Conservation (phyloP, 2,888 invertebrate genomes). For the Drosophila robusta region DNA sequence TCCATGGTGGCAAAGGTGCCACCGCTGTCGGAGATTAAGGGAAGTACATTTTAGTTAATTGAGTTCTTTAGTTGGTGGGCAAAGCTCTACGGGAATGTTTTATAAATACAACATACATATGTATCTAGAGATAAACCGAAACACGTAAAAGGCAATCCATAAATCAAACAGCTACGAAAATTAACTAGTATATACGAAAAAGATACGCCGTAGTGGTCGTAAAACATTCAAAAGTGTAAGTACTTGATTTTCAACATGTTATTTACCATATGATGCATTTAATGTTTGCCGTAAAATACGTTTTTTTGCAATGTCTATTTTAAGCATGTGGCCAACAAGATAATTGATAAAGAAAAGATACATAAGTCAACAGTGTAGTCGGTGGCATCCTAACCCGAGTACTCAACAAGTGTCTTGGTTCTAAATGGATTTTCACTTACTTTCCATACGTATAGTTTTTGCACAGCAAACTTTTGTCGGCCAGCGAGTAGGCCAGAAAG, state of each 20-base stretch:
- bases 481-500: conserved; percentile 78
- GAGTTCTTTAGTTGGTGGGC: neutral
- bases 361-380: conserved; percentile 48
- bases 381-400: conserved; percentile 22
- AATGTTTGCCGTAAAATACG: conserved; percentile 83
- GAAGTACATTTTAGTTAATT: conserved; percentile 2
- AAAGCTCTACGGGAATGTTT: conserved; percentile 32
- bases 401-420: conserved; percentile 12
- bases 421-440: conserved; percentile 65
- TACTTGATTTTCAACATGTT: conserved; percentile 58
- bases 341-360: conserved; percentile 64
- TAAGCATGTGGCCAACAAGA: conserved; percentile 53
- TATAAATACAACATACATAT: conserved; percentile 37
- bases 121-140: conserved; percentile 43
- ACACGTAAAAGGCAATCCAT: conserved; percentile 68
- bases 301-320: conserved; percentile 83
- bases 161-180: conserved; percentile 42
- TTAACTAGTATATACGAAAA: conserved; percentile 22
- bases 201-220: conserved; percentile 26
- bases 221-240: conserved; percentile 48
- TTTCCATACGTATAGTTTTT: conserved; percentile 78
- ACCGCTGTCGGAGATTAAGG: conserved; percentile 84
- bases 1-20: conserved; percentile 88
- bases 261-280: conserved; percentile 84
- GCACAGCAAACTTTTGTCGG: conserved; percentile 68